Base-by-base conservation (phyloP, 2,888 invertebrate species). In the Cacoxenus indagator region DNA sequence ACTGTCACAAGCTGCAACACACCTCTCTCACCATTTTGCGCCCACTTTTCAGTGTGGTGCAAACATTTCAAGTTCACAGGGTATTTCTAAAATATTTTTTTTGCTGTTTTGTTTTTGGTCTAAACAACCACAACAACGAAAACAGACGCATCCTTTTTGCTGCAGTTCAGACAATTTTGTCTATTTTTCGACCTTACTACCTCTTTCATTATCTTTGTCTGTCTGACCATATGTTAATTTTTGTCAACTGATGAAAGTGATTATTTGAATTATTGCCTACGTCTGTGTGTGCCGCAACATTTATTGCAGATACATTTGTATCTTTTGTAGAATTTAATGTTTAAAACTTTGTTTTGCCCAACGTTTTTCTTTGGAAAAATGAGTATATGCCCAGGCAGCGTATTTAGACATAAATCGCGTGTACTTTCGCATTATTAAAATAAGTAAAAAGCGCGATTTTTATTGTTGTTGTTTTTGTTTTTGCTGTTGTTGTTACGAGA, bases 181-280 rank as follows among this genome's bases (percentile, higher is more conserved):
- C 31, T 31, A 4, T 31, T 5, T 4, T 8, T 37, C 37, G 9
- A 14, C 1, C 1, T 37, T 8, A 31, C 31, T 9, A 31, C 14
- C 37, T 4, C 0, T 37, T 14, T 37, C 8, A 11, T 8, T 37
- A 37, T 37, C 5, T 2, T 8, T 4, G 14, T n/a, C 48, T 46
- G 48, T n/a, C 17, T 48, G 26, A 37, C 2, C 55, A 26, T 55
- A 55, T 55, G 55, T 24, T 9, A 55, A 55, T 29, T 31, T 27
- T 27, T 4, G 11, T 24, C 26, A 4, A 17, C 48, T 67, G 71
- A 71, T 71, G 71, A 69, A 71, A 71, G 71, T 71, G 71, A 69
- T 71, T 69, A 67, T 69, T 57, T 71, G 65, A 71, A 62, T 71
- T 71, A 71, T 71, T 61, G 17, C 57, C n/a, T n/a, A n/a, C n/a